Base-by-base conservation (phyloP, 1,140 invertebrate species). In the Drosophila bipectinata region DNA sequence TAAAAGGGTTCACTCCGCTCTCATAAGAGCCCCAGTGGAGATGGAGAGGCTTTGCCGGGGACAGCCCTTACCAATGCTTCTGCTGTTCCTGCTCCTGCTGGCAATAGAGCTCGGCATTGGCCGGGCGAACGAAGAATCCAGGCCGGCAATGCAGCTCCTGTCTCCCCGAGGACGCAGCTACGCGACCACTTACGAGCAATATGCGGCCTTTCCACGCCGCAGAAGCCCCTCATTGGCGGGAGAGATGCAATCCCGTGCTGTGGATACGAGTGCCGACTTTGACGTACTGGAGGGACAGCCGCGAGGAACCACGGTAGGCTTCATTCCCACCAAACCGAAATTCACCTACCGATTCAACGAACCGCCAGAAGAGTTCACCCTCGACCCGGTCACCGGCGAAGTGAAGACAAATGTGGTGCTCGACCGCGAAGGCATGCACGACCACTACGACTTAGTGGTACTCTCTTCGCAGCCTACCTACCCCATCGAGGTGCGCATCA, bases 321-420 rank as follows among this genome's bases (percentile, higher is more conserved):
- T 93, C 72, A 98, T 98, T 85, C 97, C 97, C 15, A 96, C 94
- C 4, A 96, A 97, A 91, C 94, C 95, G 3, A 96, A 96, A 62
- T 98, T 98, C 92, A 97, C 96, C 0, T 98, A 98, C 87, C 94
- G 97, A 37, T 98, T 98, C 92, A 98, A 98, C 92, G 97, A 98
- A 90, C 95, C 96, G 9, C 96, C 97, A 0, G 93, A 94, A 62
- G 96, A 98, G 89, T 98, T 98, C 87, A 92, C 92, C 8, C 92
- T 98, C 39, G 97, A 98, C 90, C 93, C 95, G 0, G 94, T 95
- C 3, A 96, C 95, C 1, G 97, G 97, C 8, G 95, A 97, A 89
- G 97, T 98, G 26, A 94, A 93, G 73, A 98, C 97, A 0, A 95
- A 95, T 55, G 94, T 94, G 24, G 93, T 97, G 12, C 92, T 98